A percentile compares a stretch with the other conserved stretches of the same genome.
phyloP scores from a whole-genome alignment of 2,113 vertebrate genomes.

The Alosa alosa region DNA sequence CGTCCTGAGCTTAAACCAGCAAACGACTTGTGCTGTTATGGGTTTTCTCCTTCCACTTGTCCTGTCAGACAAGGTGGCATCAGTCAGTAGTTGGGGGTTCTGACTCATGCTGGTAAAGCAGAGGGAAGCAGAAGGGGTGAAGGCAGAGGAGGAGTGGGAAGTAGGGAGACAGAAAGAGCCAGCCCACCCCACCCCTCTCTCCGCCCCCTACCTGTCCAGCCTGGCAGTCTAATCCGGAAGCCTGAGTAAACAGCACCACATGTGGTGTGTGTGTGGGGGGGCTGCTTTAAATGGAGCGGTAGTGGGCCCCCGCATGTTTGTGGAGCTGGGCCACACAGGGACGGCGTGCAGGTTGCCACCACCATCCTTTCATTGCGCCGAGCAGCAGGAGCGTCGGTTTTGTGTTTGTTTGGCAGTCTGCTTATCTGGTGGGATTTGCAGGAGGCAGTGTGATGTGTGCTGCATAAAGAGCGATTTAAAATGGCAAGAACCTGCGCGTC shows the following conservation, averaged over 20 bases:
- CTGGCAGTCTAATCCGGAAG: no score
- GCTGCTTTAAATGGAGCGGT: background rate
- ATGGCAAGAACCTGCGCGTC: constrained; percentile 12
- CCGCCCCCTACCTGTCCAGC: no score
- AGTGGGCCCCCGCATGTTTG: background rate
- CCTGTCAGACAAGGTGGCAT: no score
- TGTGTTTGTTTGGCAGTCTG: constrained; percentile 14
- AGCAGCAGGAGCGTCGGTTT: background rate
- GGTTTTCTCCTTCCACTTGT: no score
- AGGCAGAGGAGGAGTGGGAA: no score
- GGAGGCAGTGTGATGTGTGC: constrained; percentile 47
- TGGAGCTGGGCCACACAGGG: constrained; percentile 39
- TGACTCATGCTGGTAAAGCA: no score
- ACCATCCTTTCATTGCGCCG: background rate
- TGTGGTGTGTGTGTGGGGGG: background rate
- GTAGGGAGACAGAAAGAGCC: no score
- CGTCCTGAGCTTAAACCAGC: background rate
- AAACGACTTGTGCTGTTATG: background rate
- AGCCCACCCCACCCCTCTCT: no score
- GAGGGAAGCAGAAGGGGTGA: no score
- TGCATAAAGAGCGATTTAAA: constrained; percentile 49
- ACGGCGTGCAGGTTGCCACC: constrained; percentile 33
- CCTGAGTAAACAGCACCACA: background rate
- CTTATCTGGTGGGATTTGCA: constrained; percentile 39
- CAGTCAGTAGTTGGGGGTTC: no score